Evolutionary conservation across 2,113 vertebrate genomes (phyloP).

Genomic region (Gasterosteus nipponicus): DNA sequence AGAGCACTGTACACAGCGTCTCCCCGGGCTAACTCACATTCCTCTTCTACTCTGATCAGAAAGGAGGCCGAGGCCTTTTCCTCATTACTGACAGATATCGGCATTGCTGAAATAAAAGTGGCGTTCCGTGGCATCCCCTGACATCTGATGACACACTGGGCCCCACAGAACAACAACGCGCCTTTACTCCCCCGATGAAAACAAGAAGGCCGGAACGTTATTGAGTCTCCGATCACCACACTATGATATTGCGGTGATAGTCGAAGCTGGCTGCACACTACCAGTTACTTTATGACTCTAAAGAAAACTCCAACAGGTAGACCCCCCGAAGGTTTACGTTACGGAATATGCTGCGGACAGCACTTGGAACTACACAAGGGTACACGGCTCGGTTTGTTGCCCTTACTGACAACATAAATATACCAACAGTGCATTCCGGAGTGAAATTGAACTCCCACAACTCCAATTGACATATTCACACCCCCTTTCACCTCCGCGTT

Average conservation of each 20-base stretch:
- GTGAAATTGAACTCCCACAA: constrained; percentile 50
- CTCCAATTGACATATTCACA: constrained; percentile 42
- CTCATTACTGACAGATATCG: not conserved
- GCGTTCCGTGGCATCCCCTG: not conserved
- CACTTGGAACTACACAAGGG: constrained; percentile 32
- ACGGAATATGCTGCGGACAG: constrained; percentile 18
- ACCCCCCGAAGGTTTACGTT: not conserved
- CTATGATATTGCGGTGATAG: not conserved
- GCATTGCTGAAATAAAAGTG: constrained; percentile 2
- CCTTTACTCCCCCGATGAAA: not conserved
- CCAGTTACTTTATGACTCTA: constrained; percentile 2
- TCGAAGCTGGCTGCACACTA: not conserved
- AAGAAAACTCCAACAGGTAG: not conserved
- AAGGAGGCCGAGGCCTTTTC: not conserved
- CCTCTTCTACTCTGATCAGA: not conserved
- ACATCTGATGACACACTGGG: not conserved
- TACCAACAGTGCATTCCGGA: constrained; percentile 62
- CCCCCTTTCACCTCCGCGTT: constrained; percentile 35
- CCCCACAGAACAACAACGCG: not conserved
- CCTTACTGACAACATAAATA: constrained; percentile 61
- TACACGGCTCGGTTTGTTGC: constrained; percentile 24
- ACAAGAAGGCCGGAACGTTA: not conserved
- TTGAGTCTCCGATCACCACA: not conserved
- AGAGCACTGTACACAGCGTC: not conserved
- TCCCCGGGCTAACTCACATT: not conserved